Percentiles rank a stretch among this genome's conserved stretches.
phyloP scores from a whole-genome alignment of 2,888 invertebrate genomes.

The Omphaloscelis lunosa region DNA sequence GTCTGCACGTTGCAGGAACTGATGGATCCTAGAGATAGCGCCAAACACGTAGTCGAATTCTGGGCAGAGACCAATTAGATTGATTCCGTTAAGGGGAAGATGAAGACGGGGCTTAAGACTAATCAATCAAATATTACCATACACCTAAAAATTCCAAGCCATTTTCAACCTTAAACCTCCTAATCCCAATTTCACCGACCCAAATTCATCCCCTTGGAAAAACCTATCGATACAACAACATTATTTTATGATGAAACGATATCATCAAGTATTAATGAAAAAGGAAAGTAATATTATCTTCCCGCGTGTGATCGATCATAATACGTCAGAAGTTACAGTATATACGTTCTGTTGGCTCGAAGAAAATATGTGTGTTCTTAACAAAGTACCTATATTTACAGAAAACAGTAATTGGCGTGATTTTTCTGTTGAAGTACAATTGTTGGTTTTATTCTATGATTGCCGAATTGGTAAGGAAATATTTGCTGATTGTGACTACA shows the following conservation, averaged over 20 bases:
- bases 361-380: conserved; percentile 59
- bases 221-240: conserved; percentile 49
- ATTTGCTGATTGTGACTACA: conserved; percentile 2
- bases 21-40: not conserved
- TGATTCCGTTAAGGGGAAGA: not conserved
- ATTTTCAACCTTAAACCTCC: conserved; percentile 23
- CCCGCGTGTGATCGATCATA: conserved; percentile 72
- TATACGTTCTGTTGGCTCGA: conserved; percentile 30
- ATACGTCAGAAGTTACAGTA: conserved; percentile 71
- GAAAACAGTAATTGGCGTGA: conserved; percentile 47
- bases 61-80: not conserved
- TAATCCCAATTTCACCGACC: conserved; percentile 11
- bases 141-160: not conserved
- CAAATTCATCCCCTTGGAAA: conserved; percentile 30
- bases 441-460: conserved; percentile 36
- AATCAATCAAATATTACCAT: conserved; percentile 3
- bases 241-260: conserved; percentile 55
- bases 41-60: not conserved
- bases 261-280: conserved; percentile 68
- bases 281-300: conserved; percentile 68
- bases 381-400: conserved; percentile 57
- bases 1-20: not conserved
- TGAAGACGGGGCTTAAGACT: no score
- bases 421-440: conserved; percentile 40
- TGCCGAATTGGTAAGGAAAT: conserved; percentile 4